Percentiles rank a stretch among this genome's conserved stretches.
Evolutionary conservation across 1,140 invertebrate species (phyloP).

Genomic region (Trachymyrmex septentrionalis): DNA sequence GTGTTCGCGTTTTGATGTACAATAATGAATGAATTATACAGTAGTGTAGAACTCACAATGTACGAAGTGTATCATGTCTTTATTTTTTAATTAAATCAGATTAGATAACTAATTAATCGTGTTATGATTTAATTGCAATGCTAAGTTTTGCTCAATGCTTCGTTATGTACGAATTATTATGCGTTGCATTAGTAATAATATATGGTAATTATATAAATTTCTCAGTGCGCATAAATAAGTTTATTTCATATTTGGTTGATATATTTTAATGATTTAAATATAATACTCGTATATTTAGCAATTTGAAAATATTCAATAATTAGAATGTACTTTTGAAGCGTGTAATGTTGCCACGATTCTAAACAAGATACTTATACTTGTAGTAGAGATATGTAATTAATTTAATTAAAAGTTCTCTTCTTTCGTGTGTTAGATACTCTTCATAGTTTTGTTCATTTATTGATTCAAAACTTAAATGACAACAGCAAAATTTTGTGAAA

Average conservation of each 20-base stretch:
- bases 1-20: background rate
- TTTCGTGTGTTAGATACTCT: background rate
- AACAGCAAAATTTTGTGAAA: background rate
- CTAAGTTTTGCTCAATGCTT: conserved; percentile 29
- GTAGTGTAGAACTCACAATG: background rate
- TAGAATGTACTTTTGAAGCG: conserved; percentile 12
- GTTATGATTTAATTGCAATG: conserved; percentile 8
- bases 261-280: conserved; percentile 23
- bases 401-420: conserved; percentile 19
- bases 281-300: background rate
- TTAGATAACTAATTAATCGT: conserved; percentile 33
- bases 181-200: conserved; percentile 34
- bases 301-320: conserved; percentile 15
- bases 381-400: conserved; percentile 18
- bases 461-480: background rate
- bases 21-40: background rate
- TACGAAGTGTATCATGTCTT: background rate
- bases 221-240: background rate
- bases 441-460: background rate
- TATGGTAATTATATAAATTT: conserved; percentile 28
- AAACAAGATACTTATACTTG: background rate
- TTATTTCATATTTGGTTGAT: conserved; percentile 28
- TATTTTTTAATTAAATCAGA: conserved; percentile 23
- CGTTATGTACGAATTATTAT: conserved; percentile 32
- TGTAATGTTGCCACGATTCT: background rate